Evolutionary conservation across 1,140 invertebrate species (phyloP), one percentile per base, ranked within the genome.

Genomic region (Drosophila sturtevanti): DNA sequence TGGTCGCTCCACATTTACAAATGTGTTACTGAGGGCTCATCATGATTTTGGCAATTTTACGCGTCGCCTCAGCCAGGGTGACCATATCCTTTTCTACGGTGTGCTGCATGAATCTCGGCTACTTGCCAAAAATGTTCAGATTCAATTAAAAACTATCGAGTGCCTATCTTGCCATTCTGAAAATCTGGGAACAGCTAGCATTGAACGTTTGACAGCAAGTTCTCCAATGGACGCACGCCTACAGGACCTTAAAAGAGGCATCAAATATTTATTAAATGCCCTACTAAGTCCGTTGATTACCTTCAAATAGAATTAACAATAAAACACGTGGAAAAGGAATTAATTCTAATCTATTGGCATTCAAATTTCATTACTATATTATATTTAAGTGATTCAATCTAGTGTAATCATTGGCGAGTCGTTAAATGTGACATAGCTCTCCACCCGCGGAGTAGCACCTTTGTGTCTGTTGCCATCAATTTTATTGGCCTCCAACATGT

Each of bases 241-340:
- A 4, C 93, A 93, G 72, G 93, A 94, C 78, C 91, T 95, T 74
- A 93, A 94, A 67, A 92, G 94, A 0, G 95, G 95, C 1, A 87
- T 94, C 7, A 96, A 96, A 78, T 95, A 95, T 92, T 93, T 96
- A 63, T 90, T 96, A 7, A 96, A 96, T 92, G 95, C 96, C 77
- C 70, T 96, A 63, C 93, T 96, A 31, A 96, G 95, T 93, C 96
- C 96, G 7, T 92, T 96, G 38, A 93, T 96, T 70, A 94, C 95
- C 78, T 95, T 96, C 82, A 96, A 95, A 91, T 96, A 92, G 75
- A 6, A 9, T 21, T 48, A 18, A 16, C 7, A 63, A 38, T 44
- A 38, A 41, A 38, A 54, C 34, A 31, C 7, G 18, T 11, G 1
- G 41, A 48, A 21, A 21, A 18, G 10, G 21, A 48, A 48, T 21